Evolutionary conservation across 2,888 invertebrate genomes (phyloP), one percentile per base, ranked within the genome.

Genomic region (Phrixothrix hirtus): DNA sequence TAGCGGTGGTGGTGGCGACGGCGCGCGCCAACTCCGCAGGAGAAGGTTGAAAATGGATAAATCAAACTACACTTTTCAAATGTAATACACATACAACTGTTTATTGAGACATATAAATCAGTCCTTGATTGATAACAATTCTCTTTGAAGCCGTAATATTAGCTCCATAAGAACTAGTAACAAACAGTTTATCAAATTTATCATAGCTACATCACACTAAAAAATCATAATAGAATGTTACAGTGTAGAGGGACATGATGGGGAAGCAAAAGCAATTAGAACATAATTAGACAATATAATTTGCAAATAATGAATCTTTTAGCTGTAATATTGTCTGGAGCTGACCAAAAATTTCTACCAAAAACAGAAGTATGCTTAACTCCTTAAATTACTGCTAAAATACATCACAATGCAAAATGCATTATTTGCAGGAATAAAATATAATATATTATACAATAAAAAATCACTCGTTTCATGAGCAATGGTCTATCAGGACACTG

Each of bases 361-460:
- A 61, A 72, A 74, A 75, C 75, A 75, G 75, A 74, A 74, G 73
- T 76, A 74, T 67, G 64, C 62, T 55, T 61, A 71, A 73, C 74
- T 74, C 71, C 72, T 73, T 74, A 75, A 72, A 75, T 76, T 77
- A 76, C 76, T 70, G 77, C 77, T 77, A 77, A 78, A 77, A 77
- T 76, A 80, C 79, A 81, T 81, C 80, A 81, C 80, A 79, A 86
- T 85, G 85, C 86, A 86, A 86, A 85, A 84, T 84, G 85, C 84
- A 84, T 55, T 55, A 55, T 84, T 82, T 84, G 84, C 84, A 83
- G 84, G 82, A 85, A 86, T 85, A 86, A 85, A 85, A 86, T 84
- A 85, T 86, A 85, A 82, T 84, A 84, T 74, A 75, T 68, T 73
- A 70, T 21, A 5, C 3, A 21, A 68, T 69, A 70, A 71, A 65